Conservation (phyloP, 2,797 vertebrate genomes). For the Novumbra hubbsi region DNA sequence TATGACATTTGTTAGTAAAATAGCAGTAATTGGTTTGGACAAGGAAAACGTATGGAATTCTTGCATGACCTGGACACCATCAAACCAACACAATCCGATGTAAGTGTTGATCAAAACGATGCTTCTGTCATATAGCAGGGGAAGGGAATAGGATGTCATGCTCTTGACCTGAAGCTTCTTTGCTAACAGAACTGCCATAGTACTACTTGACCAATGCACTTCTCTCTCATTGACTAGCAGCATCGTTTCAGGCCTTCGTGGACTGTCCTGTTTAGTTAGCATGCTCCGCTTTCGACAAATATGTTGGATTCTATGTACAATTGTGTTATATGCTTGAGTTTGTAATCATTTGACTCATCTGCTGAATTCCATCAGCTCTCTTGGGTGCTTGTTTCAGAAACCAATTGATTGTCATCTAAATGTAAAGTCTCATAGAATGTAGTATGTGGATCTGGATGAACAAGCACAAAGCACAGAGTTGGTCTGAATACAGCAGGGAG, state of each 20-base stretch:
- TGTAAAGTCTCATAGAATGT: background rate
- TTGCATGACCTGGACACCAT: slow-evolving; percentile 7
- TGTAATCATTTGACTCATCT: slow-evolving; percentile 43
- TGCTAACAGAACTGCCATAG: slow-evolving; percentile 43
- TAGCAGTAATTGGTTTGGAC: slow-evolving; percentile 47
- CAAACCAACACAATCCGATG: background rate
- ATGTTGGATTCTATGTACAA: slow-evolving; percentile 49
- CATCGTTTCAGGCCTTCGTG: slow-evolving; percentile 40
- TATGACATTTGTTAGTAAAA: slow-evolving; percentile 49
- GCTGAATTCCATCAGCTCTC: slow-evolving; percentile 55
- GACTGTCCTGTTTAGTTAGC: slow-evolving; percentile 24
- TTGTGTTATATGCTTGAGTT: slow-evolving; percentile 56
- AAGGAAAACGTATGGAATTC: slow-evolving; percentile 28
- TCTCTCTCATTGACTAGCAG: slow-evolving; percentile 42
- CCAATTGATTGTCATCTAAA: slow-evolving; percentile 4
- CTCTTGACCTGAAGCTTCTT: slow-evolving; percentile 38
- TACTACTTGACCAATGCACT: slow-evolving; percentile 65
- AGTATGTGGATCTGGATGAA: slow-evolving; percentile 7
- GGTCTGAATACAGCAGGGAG: slow-evolving; percentile 55
- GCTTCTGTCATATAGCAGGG: slow-evolving; percentile 13
- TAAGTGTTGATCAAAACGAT: background rate
- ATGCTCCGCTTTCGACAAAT: slow-evolving; percentile 25
- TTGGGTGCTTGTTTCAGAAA: slow-evolving; percentile 38
- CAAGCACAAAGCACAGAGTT: slow-evolving; percentile 41
- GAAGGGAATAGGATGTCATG: slow-evolving; percentile 19